These are phyloP conservation scores for Menura novaehollandiae DNA, from an alignment of 2,113 vertebrate genomes.

Conservation along the genomic window DNA sequence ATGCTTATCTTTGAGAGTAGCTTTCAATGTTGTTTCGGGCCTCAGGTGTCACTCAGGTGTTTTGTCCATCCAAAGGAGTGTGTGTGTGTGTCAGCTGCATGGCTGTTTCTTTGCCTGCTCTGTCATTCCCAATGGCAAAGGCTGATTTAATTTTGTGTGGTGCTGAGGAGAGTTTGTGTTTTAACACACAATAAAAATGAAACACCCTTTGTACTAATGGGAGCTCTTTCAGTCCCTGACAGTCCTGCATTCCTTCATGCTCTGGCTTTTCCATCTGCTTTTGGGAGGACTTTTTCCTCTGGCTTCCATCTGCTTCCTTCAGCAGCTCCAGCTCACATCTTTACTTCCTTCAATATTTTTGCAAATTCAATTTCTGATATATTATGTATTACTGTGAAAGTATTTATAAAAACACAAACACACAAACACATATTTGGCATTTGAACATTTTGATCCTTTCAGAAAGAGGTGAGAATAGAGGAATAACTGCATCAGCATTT, in stretches of 20 bases:
- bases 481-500: neutral
- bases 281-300: neutral
- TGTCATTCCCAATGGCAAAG: neutral
- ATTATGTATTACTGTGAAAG: neutral
- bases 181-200: neutral
- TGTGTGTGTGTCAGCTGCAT: neutral
- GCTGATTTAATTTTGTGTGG: neutral
- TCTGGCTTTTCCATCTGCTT: neutral
- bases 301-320: neutral
- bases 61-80: neutral
- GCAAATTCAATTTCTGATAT: neutral
- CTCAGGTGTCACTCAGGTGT: neutral
- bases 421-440: neutral
- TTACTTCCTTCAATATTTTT: neutral
- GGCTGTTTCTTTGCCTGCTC: neutral
- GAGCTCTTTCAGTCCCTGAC: neutral
- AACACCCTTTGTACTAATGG: neutral
- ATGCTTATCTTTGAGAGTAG: neutral
- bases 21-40: neutral
- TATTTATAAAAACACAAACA: neutral
- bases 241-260: accelerated
- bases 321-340: neutral
- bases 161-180: neutral
- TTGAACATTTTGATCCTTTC: neutral
- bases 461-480: neutral